A percentile compares a stretch with the other conserved stretches of the same genome.
Evolutionary conservation across 2,113 vertebrate species (phyloP).

Genomic region (Eurystomus gularis): DNA sequence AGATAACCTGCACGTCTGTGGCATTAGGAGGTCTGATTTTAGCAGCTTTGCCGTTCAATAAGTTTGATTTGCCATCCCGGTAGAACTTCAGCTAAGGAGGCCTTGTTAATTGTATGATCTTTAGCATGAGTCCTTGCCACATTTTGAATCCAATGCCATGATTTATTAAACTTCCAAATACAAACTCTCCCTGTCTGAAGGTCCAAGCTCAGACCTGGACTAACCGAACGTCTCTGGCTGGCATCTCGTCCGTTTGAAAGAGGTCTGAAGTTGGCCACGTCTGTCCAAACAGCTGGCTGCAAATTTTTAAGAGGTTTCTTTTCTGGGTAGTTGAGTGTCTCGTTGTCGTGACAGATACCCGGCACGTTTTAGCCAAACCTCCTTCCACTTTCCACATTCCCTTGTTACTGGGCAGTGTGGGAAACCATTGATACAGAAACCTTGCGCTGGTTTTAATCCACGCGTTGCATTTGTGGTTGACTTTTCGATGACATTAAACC

Average conservation of each 20-base stretch:
- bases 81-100: not conserved
- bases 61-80: not conserved
- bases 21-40: not conserved
- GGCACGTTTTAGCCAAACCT: not conserved
- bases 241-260: not conserved
- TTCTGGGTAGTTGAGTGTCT: not conserved
- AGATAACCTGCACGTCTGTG: not conserved
- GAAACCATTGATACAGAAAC: not conserved
- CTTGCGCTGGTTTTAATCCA: not conserved
- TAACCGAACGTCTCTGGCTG: not conserved
- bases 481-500: not conserved
- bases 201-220: not conserved
- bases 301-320: not conserved
- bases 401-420: not conserved
- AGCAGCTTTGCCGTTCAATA: not conserved
- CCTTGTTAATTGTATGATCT: not conserved
- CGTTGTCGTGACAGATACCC: not conserved
- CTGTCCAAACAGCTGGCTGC: not conserved
- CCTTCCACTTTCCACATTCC: not conserved
- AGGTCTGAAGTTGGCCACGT: not conserved
- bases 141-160: not conserved
- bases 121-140: not conserved
- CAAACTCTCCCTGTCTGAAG: not conserved
- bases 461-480: not conserved
- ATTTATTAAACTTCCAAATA: not conserved